Evolutionary conservation across 2,113 vertebrate genomes (phyloP).

Genomic region (Python bivittatus): DNA sequence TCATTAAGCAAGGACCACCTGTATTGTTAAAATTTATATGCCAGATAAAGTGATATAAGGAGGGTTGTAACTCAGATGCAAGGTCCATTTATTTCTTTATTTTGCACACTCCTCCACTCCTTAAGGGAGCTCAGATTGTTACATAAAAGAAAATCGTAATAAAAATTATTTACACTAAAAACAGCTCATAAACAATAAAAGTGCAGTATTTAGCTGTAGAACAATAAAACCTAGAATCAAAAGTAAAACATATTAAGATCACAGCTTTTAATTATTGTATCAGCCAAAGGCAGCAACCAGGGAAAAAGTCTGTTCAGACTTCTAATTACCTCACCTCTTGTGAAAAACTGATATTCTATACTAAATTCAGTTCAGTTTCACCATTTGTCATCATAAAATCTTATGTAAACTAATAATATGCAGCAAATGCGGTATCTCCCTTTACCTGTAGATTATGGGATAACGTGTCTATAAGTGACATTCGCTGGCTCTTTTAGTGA

Average conservation of each 20-base stretch:
- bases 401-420: not conserved
- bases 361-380: not conserved
- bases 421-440: not conserved
- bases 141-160: too few species aligned
- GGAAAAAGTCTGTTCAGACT: not conserved
- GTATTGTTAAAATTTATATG: too few species aligned
- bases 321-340: not conserved
- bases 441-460: too few species aligned
- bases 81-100: too few species aligned
- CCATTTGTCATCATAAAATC: not conserved
- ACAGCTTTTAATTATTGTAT: not conserved
- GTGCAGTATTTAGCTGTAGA: not conserved
- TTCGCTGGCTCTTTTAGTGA: too few species aligned
- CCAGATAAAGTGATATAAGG: too few species aligned
- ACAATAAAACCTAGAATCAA: not conserved
- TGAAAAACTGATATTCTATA: not conserved
- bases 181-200: not conserved
- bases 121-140: too few species aligned
- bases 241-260: not conserved
- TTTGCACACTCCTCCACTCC: too few species aligned
- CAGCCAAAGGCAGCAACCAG: not conserved
- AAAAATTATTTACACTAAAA: not conserved
- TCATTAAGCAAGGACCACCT: too few species aligned
- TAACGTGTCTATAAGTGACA: too few species aligned
- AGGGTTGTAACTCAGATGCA: too few species aligned